Conservation (phyloP, 2,888 invertebrate genomes). For the Heliconius ismenius region DNA sequence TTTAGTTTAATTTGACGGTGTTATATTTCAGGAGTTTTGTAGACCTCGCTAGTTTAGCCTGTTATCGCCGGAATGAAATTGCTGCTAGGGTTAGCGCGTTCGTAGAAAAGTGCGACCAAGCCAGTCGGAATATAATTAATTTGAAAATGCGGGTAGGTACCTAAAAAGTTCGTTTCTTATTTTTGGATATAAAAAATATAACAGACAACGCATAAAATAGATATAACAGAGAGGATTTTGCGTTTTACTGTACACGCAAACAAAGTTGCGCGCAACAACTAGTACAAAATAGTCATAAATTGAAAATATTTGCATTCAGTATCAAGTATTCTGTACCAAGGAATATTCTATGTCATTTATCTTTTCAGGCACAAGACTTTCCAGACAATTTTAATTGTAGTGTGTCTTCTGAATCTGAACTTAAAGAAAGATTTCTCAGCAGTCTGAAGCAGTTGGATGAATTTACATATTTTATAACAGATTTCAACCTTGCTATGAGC, state of each 20-base stretch:
- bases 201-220: neutral
- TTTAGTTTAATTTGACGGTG: conserved; percentile 14
- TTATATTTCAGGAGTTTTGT: conserved; percentile 69
- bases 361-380: conserved; percentile 62
- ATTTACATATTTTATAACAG: conserved; percentile 70
- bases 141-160: conserved; percentile 65
- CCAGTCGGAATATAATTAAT: conserved; percentile 62
- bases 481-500: conserved; percentile 65
- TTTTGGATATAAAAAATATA: neutral
- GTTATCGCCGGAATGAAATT: conserved; percentile 70
- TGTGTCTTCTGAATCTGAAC: conserved; percentile 62
- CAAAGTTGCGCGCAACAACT: neutral
- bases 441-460: conserved; percentile 72
- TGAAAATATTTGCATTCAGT: neutral
- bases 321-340: neutral
- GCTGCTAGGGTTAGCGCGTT: conserved; percentile 65
- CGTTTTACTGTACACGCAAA: neutral
- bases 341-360: neutral
- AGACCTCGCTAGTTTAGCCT: conserved; percentile 67
- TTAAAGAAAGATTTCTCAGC: conserved; percentile 67
- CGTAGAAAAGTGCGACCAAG: conserved; percentile 66
- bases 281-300: neutral
- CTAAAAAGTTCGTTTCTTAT: neutral
- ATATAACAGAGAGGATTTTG: neutral
- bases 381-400: conserved; percentile 68